phyloP scores from a whole-genome alignment of 2,888 invertebrate genomes.

The Lottia scabra region DNA sequence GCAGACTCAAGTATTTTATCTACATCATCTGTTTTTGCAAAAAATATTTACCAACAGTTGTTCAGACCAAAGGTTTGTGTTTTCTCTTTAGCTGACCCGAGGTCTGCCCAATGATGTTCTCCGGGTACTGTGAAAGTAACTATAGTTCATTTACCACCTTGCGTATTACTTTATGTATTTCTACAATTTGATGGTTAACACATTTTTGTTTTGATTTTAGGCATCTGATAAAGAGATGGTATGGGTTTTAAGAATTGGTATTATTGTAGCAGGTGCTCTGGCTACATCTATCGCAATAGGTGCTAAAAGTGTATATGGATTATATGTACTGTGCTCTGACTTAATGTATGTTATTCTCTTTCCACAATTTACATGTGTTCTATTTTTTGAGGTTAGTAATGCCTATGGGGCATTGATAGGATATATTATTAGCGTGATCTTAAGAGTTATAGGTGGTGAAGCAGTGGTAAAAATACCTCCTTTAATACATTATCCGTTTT shows the following conservation, averaged over 20 bases:
- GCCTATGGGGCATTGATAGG: constrained; percentile 43
- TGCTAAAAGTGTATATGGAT: constrained; percentile 43
- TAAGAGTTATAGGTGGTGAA: constrained; percentile 87
- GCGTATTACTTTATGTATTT: too few relatives aligned
- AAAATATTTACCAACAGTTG: constrained; percentile 34
- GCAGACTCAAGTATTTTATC: constrained; percentile 38
- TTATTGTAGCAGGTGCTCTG: constrained; percentile 36
- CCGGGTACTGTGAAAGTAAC: too few relatives aligned
- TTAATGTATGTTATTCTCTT: constrained; percentile 51
- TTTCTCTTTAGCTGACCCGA: too few relatives aligned
- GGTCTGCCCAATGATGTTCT: not conserved
- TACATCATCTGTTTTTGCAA: constrained; percentile 32
- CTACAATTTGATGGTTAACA: not conserved
- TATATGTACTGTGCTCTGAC: constrained; percentile 45
- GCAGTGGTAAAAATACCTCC: constrained; percentile 76
- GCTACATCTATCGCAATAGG: constrained; percentile 42
- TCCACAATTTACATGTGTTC: constrained; percentile 46
- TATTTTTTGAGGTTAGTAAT: constrained; percentile 20
- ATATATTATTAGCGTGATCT: constrained; percentile 80
- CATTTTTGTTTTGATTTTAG: constrained; percentile 25
- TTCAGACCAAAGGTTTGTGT: constrained; percentile 30
- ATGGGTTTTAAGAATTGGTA: constrained; percentile 45
- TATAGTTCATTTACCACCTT: not conserved
- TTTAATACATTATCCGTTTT: constrained; percentile 29
- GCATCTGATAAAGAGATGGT: constrained; percentile 42